Evolutionary conservation across 2,888 invertebrate species (phyloP).

Genomic region (Apotomis capreana): DNA sequence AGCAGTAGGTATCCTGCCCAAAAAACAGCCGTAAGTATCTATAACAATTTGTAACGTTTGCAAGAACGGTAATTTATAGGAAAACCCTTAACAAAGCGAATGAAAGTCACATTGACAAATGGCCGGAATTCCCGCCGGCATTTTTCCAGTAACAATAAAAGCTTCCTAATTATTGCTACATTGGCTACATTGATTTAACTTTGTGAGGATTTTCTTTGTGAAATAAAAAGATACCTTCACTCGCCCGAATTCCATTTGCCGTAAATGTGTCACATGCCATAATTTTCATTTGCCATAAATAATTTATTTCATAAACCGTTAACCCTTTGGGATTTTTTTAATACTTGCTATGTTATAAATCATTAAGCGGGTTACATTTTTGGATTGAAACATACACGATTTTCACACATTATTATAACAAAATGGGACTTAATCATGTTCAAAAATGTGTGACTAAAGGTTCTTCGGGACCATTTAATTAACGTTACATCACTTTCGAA

Average conservation of each 20-base stretch:
- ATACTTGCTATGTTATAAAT: too few species aligned
- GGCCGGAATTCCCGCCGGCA: constrained; percentile 28
- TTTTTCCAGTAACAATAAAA: constrained; percentile 39
- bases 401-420: too few species aligned
- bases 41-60: constrained; percentile 28
- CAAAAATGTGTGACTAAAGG: too few species aligned
- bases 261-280: too few species aligned
- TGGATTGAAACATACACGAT: too few species aligned
- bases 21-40: constrained; percentile 31
- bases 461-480: too few species aligned
- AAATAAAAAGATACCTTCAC: background rate
- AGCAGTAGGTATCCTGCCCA: background rate
- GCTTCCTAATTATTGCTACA: constrained; percentile 40
- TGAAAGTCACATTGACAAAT: constrained; percentile 41
- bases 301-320: too few species aligned
- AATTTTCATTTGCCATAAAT: too few species aligned
- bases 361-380: too few species aligned
- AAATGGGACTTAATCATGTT: too few species aligned
- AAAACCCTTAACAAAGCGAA: constrained; percentile 39
- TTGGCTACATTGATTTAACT: constrained; percentile 39
- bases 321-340: too few species aligned
- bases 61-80: constrained; percentile 39
- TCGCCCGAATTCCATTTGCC: background rate
- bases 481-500: too few species aligned
- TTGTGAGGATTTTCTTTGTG: constrained; percentile 29